Evolutionary conservation across 2,797 vertebrate genomes (phyloP).

Genomic region (Anomalospiza imberbis): DNA sequence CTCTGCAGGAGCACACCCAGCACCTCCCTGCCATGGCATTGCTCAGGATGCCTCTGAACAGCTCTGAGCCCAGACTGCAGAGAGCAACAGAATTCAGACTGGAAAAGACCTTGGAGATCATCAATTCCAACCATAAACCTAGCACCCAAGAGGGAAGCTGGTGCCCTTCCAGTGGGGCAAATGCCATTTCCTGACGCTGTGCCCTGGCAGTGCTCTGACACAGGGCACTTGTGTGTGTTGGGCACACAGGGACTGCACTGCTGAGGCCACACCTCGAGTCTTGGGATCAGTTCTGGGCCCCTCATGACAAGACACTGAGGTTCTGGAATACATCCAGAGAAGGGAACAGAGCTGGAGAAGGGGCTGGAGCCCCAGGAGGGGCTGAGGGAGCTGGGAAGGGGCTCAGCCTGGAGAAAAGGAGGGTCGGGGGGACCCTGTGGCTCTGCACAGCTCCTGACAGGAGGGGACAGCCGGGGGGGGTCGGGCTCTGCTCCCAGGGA

Average conservation of each 20-base stretch:
- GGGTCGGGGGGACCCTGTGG: no score
- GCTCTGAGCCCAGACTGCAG: neutral
- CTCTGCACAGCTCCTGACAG: no score
- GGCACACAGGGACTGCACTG: neutral
- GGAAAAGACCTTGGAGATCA: neutral
- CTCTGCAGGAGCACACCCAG: neutral
- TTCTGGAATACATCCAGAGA: no score
- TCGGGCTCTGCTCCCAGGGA: no score
- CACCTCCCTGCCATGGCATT: neutral
- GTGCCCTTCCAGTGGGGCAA: neutral
- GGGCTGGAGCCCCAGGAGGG: no score
- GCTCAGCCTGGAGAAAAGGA: no score
- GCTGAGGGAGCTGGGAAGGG: no score
- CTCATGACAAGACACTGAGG: no score
- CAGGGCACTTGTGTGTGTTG: neutral
- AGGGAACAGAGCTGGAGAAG: no score
- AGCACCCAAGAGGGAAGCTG: rapidly evolving
- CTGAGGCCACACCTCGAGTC: neutral
- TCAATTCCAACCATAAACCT: neutral
- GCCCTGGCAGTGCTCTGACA: neutral
- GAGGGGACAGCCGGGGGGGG: no score
- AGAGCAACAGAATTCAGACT: neutral
- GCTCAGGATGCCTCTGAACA: rapidly evolving
- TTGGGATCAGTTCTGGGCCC: no score
- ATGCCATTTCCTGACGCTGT: neutral